A percentile compares a stretch with the other conserved stretches of the same genome.
Evolutionary conservation across 2,113 vertebrate species (phyloP).

Genomic region (Sylvilagus bachmani): DNA sequence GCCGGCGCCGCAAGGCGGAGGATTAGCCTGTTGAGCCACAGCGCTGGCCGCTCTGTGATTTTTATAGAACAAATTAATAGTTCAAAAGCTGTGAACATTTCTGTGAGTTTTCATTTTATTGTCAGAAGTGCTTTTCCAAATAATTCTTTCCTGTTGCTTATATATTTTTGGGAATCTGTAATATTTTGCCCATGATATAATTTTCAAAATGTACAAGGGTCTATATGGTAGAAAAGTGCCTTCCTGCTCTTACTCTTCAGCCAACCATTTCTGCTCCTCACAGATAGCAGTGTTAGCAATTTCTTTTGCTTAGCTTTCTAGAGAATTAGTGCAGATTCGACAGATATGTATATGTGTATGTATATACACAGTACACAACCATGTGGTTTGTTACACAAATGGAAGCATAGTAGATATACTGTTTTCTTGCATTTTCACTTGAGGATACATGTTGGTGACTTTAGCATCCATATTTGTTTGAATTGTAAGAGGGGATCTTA

Average conservation of each 20-base stretch:
- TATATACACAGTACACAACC: fast-evolving
- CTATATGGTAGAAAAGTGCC: not conserved
- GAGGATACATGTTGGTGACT: constrained; percentile 11
- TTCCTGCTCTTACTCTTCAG: not conserved
- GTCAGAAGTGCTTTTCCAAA: constrained; percentile 4
- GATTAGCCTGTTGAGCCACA: too few species aligned
- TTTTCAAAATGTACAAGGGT: not conserved
- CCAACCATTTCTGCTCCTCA: not conserved
- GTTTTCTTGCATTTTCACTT: not conserved
- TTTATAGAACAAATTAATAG: not conserved
- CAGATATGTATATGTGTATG: too few species aligned
- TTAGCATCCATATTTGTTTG: not conserved
- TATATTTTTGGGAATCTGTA: not conserved
- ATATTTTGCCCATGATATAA: not conserved
- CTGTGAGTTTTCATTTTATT: not conserved
- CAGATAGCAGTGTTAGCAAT: not conserved
- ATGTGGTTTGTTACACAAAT: not conserved
- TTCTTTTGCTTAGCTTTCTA: not conserved
- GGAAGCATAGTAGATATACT: not conserved
- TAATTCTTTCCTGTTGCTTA: not conserved
- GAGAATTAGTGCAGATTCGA: not conserved
- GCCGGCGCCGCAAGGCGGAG: too few species aligned
- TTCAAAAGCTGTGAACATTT: not conserved
- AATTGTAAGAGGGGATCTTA: constrained; percentile 45
- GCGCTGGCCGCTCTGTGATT: not conserved